Percentiles rank a stretch among this genome's conserved stretches.
These are phyloP conservation scores for Phasia obesa DNA, from an alignment of 2,888 invertebrate genomes.

Conservation along the genomic window DNA sequence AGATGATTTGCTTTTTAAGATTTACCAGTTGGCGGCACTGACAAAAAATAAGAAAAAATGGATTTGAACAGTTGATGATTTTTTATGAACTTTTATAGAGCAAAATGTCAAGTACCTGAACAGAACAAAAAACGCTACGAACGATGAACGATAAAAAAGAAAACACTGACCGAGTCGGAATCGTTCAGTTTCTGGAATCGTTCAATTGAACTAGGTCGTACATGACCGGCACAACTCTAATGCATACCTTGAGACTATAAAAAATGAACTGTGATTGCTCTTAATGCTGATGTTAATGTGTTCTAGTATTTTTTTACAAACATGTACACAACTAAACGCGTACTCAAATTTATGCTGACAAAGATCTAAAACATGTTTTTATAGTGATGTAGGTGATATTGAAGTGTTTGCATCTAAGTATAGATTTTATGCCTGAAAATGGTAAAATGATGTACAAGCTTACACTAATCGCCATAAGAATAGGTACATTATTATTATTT, in stretches of 20 bases:
- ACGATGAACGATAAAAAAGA: no score
- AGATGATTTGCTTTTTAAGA: no score
- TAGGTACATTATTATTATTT: neutral
- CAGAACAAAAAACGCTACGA: no score
- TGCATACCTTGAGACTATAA: neutral
- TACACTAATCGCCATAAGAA: neutral
- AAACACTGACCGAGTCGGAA: no score
- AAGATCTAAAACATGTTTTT: conserved; percentile 34
- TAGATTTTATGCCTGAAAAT: neutral
- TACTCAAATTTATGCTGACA: conserved; percentile 8
- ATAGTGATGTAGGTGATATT: conserved; percentile 10
- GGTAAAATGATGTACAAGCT: neutral
- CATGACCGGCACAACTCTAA: no score
- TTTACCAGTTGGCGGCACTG: no score
- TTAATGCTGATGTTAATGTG: neutral
- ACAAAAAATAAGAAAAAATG: no score
- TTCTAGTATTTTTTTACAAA: conserved; percentile 3
- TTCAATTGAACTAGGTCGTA: no score
- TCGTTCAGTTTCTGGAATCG: no score
- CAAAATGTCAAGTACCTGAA: no score
- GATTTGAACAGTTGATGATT: no score
- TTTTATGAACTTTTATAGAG: no score
- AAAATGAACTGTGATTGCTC: conserved; percentile 16
- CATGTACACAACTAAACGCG: conserved; percentile 3
- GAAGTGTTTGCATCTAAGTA: neutral